Evolutionary conservation across 2,797 vertebrate genomes (phyloP).

Genomic region (Pipistrellus pipistrellus): DNA sequence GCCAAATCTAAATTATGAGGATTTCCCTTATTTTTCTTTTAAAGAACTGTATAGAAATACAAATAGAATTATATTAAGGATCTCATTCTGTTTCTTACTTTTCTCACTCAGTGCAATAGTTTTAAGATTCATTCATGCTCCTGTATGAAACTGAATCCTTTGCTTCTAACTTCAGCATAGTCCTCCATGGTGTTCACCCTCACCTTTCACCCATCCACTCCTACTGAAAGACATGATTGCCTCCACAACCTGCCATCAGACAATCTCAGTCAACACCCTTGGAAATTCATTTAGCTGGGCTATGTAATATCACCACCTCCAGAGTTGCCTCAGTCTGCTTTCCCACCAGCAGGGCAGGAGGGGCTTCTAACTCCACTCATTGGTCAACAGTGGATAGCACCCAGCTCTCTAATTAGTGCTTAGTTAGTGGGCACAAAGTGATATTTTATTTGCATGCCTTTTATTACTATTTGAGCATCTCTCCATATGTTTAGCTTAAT

Average conservation of each 20-base stretch:
- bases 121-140: background rate
- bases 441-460: background rate
- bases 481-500: background rate
- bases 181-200: background rate
- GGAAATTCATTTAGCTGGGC: fast-evolving
- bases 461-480: background rate
- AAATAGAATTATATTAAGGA: background rate
- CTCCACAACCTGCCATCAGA: background rate
- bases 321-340: background rate
- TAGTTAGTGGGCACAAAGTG: background rate
- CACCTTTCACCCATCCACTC: too few species aligned
- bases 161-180: background rate
- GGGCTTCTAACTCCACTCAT: background rate
- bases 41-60: background rate
- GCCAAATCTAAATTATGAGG: background rate
- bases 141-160: background rate
- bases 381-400: too few species aligned
- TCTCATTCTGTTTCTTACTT: background rate
- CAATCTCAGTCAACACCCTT: background rate
- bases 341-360: background rate
- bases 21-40: background rate
- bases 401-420: background rate
- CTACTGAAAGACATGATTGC: background rate
- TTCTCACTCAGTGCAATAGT: background rate
- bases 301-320: too few species aligned